These are phyloP conservation scores for Orchesella flavescens DNA, from an alignment of 2,888 invertebrate species.

Conservation along the genomic window DNA sequence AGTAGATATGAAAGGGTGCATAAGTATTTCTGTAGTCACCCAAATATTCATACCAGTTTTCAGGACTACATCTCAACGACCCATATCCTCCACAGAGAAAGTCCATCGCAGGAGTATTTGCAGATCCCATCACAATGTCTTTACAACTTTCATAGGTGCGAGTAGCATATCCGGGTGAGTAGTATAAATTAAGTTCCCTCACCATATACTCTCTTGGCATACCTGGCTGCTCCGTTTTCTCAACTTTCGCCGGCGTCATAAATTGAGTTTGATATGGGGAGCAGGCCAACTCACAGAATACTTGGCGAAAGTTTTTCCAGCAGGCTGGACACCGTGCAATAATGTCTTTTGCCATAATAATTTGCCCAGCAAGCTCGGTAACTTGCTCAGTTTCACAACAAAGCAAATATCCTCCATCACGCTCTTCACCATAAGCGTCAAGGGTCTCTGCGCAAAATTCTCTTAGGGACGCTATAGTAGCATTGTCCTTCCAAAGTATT, in stretches of 20 bases:
- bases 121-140: conserved; percentile 83
- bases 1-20: conserved; percentile 80
- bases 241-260: conserved; percentile 31
- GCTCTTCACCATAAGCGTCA: conserved; percentile 49
- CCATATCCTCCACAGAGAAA: conserved; percentile 83
- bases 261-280: conserved; percentile 81
- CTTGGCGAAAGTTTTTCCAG: conserved; percentile 82
- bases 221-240: conserved; percentile 3
- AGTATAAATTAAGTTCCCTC: conserved; percentile 37
- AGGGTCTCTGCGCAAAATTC: conserved; percentile 64
- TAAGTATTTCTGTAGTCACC: conserved; percentile 65
- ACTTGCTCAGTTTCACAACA: conserved; percentile 68
- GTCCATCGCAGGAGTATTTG: conserved; percentile 84
- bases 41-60: conserved; percentile 68
- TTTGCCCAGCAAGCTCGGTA: conserved; percentile 58
- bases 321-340: conserved; percentile 89
- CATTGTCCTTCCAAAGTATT: conserved; percentile 2
- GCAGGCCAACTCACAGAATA: conserved; percentile 89
- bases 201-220: conserved; percentile 23
- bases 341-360: conserved; percentile 79
- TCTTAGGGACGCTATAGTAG: conserved; percentile 6
- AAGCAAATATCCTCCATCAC: conserved; percentile 43
- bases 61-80: conserved; percentile 78
- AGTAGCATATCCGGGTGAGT: conserved; percentile 78
- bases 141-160: conserved; percentile 85